Conservation (phyloP, 1,140 invertebrate genomes). For the Drosophila pectinifera region DNA sequence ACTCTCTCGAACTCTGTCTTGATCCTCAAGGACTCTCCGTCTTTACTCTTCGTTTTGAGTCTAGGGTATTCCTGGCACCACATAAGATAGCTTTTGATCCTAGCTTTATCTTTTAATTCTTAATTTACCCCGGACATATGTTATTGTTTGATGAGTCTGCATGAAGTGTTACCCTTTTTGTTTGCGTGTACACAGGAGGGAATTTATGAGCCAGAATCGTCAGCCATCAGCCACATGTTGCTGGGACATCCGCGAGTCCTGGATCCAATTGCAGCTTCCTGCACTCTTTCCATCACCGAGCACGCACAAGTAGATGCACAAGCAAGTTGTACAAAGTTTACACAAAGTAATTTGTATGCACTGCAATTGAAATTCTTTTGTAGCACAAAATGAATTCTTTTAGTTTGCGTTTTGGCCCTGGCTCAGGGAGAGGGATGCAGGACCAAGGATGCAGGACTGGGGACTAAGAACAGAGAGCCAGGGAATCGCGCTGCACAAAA, state of each 20-base stretch:
- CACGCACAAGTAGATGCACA: constrained; percentile 40
- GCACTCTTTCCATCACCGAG: constrained; percentile 15
- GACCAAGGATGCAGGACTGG: constrained; percentile 5
- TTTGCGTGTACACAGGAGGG: constrained; percentile 4
- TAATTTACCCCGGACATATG: neutral
- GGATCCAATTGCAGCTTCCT: constrained; percentile 13
- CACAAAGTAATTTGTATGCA: constrained; percentile 78
- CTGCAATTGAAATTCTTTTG: constrained; percentile 78
- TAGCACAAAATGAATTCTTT: constrained; percentile 71
- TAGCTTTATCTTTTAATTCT: neutral
- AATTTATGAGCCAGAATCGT: constrained; percentile 44
- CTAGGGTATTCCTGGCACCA: neutral
- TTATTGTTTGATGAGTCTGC: neutral
- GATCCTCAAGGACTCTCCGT: neutral
- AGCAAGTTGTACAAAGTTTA: constrained; percentile 68
- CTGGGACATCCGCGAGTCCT: constrained; percentile 35
- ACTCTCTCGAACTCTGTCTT: no score
- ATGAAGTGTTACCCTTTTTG: neutral
- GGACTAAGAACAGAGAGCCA: neutral
- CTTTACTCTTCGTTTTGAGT: neutral
- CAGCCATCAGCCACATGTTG: constrained; percentile 49
- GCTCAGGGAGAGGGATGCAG: constrained; percentile 1
- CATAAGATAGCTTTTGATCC: neutral
- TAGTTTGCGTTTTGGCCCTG: constrained; percentile 64
- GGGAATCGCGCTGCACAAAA: constrained; percentile 47